Evolutionary conservation across 1,140 invertebrate species (phyloP), one percentile per base, ranked within the genome.

Genomic region (Linepithema humile): DNA sequence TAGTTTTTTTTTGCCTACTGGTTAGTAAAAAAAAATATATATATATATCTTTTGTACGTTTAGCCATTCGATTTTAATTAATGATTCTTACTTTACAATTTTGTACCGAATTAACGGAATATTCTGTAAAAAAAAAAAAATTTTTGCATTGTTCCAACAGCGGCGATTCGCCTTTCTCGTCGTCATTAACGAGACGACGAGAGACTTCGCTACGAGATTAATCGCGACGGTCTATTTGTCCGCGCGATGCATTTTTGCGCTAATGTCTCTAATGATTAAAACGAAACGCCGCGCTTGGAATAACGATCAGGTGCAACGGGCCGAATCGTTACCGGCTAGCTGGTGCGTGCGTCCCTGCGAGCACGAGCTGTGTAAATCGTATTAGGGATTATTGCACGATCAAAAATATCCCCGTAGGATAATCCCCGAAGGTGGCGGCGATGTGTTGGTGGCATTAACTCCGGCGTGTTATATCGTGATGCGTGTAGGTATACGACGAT

Each of bases 351-450:
- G 85, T 91, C 83, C 88, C 88, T 90, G 89, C 80, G 86, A 91
- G 89, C 86, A 91, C 86, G 90, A 91, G 89, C 90, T 91, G 91
- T 91, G 92, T 93, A 94, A 94, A 94, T 94, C 93, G 93, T 94
- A 94, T 94, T 94, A 94, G 84, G 92, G 93, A 94, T 94, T 94
- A 94, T 94, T 94, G 92, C 91, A 88, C 92, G 94, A 94, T 94
- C 91, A 94, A 93, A 94, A 94, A 94, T 94, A 93, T 94, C 91
- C 90, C 91, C 85, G 82, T 82, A 90, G 92, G 93, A 93, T 94
- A 93, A 94, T 94, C 94, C 91, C 83, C 80, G 82, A 85, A 92
- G 90, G 88, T 90, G 85, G 89, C 43, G 77, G 84, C 84, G 82
- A 60, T 91, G 92, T 93, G 89, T 91, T 90, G 83, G 89, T 92